A percentile compares a stretch with the other conserved stretches of the same genome.
phyloP scores from a whole-genome alignment of 2,888 invertebrate genomes.

The Eristalis arbustorum region DNA sequence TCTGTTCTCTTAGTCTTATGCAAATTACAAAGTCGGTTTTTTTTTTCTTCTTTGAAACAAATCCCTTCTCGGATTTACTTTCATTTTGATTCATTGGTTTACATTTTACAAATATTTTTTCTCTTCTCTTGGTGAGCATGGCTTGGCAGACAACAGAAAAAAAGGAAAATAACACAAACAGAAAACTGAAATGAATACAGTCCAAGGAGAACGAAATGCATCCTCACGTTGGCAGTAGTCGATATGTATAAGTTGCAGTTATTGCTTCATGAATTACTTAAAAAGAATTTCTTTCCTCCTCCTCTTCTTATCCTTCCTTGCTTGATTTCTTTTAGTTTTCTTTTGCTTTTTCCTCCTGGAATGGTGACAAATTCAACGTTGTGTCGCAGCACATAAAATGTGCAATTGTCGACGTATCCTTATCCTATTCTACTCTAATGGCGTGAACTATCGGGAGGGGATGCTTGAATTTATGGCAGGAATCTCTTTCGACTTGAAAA shows the following conservation, averaged over 20 bases:
- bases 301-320: not conserved
- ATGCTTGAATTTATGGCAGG: conserved; percentile 20
- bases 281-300: conserved; percentile 10
- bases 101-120: conserved; percentile 22
- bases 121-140: conserved; percentile 25
- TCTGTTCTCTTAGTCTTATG: conserved; percentile 45
- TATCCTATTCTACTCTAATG: not conserved
- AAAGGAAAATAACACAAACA: not conserved
- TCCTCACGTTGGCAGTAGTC: conserved; percentile 63
- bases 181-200: conserved; percentile 4
- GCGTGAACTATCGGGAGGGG: conserved; percentile 8
- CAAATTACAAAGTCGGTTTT: conserved; percentile 27
- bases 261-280: conserved; percentile 51
- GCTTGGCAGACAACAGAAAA: not conserved
- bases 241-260: conserved; percentile 69
- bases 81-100: conserved; percentile 50
- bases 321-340: not conserved
- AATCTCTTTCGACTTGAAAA: not conserved
- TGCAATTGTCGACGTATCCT: not conserved
- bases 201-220: conserved; percentile 10
- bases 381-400: not conserved
- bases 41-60: conserved; percentile 11
- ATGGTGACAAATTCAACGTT: conserved; percentile 36
- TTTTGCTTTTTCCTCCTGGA: not conserved
- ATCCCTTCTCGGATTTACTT: conserved; percentile 5